Percentiles rank a stretch among this genome's conserved stretches.
These are phyloP conservation scores for Corvus moneduloides DNA, from an alignment of 2,113 vertebrate genomes.

Conservation along the genomic window DNA sequence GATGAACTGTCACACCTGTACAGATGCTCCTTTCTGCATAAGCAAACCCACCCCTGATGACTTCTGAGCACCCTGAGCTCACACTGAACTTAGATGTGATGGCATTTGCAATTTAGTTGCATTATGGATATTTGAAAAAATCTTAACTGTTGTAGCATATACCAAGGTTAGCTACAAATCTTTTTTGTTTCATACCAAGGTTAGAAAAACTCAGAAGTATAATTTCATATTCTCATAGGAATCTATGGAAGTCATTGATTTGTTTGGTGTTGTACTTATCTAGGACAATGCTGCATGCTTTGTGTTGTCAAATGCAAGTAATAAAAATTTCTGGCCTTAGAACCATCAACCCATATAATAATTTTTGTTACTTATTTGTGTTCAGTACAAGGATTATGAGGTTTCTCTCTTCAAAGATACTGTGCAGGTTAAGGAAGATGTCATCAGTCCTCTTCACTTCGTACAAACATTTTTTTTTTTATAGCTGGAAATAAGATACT, in stretches of 20 bases:
- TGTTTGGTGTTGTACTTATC: background rate
- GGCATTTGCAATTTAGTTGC: background rate
- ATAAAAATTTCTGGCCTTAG: background rate
- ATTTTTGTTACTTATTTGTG: background rate
- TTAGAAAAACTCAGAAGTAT: background rate
- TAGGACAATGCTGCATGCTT: background rate
- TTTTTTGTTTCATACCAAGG: background rate
- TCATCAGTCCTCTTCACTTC: background rate
- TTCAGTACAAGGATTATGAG: background rate
- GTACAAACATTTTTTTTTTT: background rate
- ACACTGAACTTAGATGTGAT: background rate
- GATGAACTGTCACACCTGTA: background rate
- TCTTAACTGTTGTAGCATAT: background rate
- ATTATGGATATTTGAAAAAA: background rate
- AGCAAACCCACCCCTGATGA: background rate
- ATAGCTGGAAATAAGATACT: background rate
- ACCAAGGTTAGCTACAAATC: background rate
- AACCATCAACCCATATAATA: background rate
- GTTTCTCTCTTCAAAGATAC: background rate
- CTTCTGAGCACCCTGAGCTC: background rate
- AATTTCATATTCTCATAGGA: background rate
- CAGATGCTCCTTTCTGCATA: background rate
- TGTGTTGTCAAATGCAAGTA: background rate
- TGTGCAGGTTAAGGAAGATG: background rate
- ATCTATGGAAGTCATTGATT: background rate